These are phyloP conservation scores for Gadopsis marmoratus DNA, from an alignment of 2,797 vertebrate genomes.

Conservation along the genomic window DNA sequence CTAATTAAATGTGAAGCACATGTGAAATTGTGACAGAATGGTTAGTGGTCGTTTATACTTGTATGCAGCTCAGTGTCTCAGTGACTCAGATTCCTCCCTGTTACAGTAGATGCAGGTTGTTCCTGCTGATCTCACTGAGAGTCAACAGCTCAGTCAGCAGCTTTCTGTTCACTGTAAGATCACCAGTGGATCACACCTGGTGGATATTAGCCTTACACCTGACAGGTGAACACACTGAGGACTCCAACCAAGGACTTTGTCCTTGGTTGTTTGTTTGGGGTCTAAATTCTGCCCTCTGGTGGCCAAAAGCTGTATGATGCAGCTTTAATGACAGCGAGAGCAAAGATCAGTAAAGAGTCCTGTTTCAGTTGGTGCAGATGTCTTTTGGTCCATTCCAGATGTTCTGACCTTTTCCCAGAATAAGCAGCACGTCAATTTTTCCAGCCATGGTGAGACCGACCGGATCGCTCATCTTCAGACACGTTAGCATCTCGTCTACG, in stretches of 20 bases:
- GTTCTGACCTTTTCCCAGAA: slow-evolving; percentile 69
- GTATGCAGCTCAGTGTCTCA: no score
- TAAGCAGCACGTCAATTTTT: slow-evolving; percentile 76
- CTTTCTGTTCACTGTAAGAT: not conserved
- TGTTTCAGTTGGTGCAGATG: not conserved
- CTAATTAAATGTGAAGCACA: no score
- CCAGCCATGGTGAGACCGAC: slow-evolving; percentile 84
- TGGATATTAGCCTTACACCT: no score
- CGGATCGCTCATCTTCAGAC: slow-evolving; percentile 84
- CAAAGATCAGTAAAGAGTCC: not conserved
- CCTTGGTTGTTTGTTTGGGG: not conserved
- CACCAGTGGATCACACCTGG: no score
- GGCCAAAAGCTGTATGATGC: not conserved
- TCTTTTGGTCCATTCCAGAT: not conserved
- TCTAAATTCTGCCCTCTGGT: not conserved
- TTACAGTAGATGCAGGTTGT: not conserved
- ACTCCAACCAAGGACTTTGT: not conserved
- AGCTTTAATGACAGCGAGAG: no score
- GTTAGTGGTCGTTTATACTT: no score
- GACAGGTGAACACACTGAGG: no score
- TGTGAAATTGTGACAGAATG: no score
- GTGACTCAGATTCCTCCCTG: no score
- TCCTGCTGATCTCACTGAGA: not conserved
- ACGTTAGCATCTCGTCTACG: slow-evolving; percentile 80
- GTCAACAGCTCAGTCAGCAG: not conserved